Evolutionary conservation across 2,113 vertebrate species (phyloP).

Genomic region (Eulemur macaco): DNA sequence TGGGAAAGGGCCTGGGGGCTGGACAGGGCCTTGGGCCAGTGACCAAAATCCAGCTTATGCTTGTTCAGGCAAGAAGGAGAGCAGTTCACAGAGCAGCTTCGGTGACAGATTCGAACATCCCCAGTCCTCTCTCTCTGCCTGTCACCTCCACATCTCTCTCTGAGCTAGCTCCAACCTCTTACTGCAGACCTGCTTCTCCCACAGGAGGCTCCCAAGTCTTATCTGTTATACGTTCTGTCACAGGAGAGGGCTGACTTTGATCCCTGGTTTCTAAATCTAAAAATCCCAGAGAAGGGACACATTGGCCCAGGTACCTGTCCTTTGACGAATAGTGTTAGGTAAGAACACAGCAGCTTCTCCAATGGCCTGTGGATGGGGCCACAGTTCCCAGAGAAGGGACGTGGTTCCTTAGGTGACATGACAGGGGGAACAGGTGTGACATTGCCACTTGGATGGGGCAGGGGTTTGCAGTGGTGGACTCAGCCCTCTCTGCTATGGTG

Average conservation of each 20-base stretch:
- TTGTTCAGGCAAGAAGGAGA: background rate
- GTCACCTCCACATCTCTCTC: background rate
- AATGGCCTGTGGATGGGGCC: background rate
- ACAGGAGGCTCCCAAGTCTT: background rate
- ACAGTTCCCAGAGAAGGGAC: background rate
- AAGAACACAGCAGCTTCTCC: background rate
- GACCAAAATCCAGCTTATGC: background rate
- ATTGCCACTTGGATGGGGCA: background rate
- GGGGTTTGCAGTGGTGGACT: background rate
- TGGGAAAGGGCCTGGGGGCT: constrained; percentile 14
- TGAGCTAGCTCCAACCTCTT: background rate
- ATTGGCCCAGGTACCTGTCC: background rate
- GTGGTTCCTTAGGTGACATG: background rate
- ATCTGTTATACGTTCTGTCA: background rate
- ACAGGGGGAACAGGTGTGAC: background rate
- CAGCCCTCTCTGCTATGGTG: background rate
- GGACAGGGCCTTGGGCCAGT: background rate
- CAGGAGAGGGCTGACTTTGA: background rate
- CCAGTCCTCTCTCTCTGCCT: background rate
- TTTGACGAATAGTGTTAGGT: background rate
- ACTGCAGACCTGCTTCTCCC: background rate
- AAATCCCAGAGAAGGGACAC: background rate
- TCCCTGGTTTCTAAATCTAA: background rate
- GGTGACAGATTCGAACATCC: background rate
- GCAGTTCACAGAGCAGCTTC: background rate